Percentiles rank a stretch among this genome's conserved stretches.
Evolutionary conservation across 2,797 vertebrate genomes (phyloP).

Genomic region (Chanos chanos): DNA sequence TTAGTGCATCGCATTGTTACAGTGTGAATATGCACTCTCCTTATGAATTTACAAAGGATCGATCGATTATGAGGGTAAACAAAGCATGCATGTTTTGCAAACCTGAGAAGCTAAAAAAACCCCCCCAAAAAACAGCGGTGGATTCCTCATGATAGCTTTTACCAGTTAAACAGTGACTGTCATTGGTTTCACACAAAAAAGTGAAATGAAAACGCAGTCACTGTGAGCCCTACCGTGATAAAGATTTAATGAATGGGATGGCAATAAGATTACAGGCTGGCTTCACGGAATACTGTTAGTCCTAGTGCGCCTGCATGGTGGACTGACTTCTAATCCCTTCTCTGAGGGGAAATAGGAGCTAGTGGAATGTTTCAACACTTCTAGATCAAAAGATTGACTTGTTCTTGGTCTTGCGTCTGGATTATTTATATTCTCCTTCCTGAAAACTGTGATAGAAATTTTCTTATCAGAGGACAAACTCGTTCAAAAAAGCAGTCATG

Average conservation of each 20-base stretch:
- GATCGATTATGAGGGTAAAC: too few relatives aligned
- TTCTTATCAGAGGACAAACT: constrained; percentile 6
- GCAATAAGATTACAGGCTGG: constrained; percentile 28
- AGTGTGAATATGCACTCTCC: too few relatives aligned
- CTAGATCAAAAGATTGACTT: constrained; percentile 37
- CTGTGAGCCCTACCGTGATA: background rate
- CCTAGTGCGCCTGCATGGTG: constrained; percentile 12
- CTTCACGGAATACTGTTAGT: constrained; percentile 7
- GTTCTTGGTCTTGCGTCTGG: constrained; percentile 20
- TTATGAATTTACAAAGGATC: too few relatives aligned
- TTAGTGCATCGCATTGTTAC: too few relatives aligned
- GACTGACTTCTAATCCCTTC: constrained; percentile 33
- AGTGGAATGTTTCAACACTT: constrained; percentile 20
- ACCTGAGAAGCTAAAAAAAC: too few relatives aligned
- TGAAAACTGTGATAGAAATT: constrained; percentile 13
- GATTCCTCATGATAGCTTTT: background rate
- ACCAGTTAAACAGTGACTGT: background rate
- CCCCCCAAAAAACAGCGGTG: constrained; percentile 4
- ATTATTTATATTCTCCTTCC: constrained; percentile 25
- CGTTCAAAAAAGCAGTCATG: background rate
- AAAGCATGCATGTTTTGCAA: too few relatives aligned
- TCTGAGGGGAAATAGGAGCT: constrained; percentile 25
- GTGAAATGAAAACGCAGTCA: constrained; percentile 1
- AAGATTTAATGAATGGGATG: constrained; percentile 23
- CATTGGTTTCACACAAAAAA: too few relatives aligned